A percentile compares a stretch with the other conserved stretches of the same genome.
These are phyloP conservation scores for Platalea minor DNA, from an alignment of 2,797 vertebrate species.

Conservation along the genomic window DNA sequence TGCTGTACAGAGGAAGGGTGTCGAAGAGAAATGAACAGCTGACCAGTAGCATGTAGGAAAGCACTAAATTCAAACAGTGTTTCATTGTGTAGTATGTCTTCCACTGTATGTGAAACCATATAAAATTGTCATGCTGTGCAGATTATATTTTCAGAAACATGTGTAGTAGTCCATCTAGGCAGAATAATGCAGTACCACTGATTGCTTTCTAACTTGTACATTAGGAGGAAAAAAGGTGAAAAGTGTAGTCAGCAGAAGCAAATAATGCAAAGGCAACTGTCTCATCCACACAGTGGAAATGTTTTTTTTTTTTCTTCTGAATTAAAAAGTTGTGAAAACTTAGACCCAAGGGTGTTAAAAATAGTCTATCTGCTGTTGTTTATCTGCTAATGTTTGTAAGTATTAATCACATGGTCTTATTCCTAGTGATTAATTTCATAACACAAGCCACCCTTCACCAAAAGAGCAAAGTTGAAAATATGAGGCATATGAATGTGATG, in stretches of 20 bases:
- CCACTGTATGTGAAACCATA: neutral
- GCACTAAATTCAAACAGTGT: neutral
- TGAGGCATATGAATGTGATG: neutral
- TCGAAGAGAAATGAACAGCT: neutral
- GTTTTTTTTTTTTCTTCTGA: neutral
- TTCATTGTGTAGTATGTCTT: neutral
- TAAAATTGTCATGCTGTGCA: neutral
- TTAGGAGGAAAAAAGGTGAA: neutral
- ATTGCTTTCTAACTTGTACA: neutral
- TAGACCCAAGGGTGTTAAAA: neutral
- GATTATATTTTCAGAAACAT: neutral
- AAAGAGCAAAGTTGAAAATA: neutral
- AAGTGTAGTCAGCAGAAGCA: neutral
- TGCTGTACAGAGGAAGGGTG: neutral
- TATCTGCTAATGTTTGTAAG: neutral
- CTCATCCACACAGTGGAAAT: neutral
- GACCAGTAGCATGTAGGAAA: neutral
- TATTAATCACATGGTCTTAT: neutral
- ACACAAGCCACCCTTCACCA: neutral
- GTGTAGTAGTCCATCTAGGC: neutral
- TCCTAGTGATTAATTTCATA: neutral
- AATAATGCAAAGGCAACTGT: neutral
- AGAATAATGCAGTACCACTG: neutral
- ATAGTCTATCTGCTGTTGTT: neutral
- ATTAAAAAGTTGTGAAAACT: neutral